phyloP scores from a whole-genome alignment of 2,888 invertebrate genomes.

The Nipponacmea schrenckii region DNA sequence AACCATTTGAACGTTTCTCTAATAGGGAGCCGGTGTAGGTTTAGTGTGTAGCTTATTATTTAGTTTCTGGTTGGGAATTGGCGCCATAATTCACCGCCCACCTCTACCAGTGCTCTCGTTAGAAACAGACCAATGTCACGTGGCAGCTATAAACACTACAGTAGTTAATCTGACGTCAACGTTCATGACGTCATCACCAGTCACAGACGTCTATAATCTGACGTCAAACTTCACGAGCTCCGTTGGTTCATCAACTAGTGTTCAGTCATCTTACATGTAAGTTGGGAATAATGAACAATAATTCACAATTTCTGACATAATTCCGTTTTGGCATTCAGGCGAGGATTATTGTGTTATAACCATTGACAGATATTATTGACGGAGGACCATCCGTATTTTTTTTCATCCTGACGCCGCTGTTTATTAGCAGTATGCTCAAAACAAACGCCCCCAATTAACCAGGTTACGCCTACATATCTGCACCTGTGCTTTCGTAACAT shows the following conservation, averaged over 20 bases:
- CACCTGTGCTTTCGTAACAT: no score
- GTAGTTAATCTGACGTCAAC: constrained; percentile 7
- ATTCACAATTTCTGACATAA: no score
- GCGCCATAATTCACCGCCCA: constrained; percentile 38
- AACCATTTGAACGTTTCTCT: background rate
- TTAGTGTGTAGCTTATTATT: constrained; percentile 37
- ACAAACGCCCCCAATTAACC: no score
- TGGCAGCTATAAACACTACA: background rate
- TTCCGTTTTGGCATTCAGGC: no score
- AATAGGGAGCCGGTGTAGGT: constrained; percentile 46
- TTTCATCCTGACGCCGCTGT: no score
- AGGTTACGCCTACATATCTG: no score
- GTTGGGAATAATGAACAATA: no score
- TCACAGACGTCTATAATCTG: background rate
- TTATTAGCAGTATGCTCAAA: no score
- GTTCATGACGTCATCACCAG: background rate
- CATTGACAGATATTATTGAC: no score
- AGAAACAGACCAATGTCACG: constrained; percentile 13
- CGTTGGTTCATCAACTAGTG: background rate
- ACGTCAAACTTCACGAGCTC: background rate
- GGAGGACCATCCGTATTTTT: no score
- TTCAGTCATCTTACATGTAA: background rate
- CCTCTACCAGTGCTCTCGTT: constrained; percentile 22
- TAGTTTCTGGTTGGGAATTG: constrained; percentile 47
- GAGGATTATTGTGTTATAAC: no score